Evolutionary conservation across 23 tunicate species (phyloP), one percentile per base, ranked within the genome.

Genomic region (Corella eumyota): DNA sequence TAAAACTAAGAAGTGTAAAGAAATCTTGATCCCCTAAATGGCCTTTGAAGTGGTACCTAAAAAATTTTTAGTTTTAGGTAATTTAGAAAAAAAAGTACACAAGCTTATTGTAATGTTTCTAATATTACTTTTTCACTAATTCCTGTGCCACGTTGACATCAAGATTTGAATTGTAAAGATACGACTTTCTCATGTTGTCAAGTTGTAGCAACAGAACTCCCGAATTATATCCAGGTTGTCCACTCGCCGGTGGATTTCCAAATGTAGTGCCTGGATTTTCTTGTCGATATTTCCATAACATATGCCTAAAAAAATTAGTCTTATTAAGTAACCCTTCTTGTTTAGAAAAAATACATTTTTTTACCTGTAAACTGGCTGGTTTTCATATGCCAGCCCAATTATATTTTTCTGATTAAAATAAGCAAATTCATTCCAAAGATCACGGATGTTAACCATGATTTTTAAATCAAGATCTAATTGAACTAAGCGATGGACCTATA

Each of bases 11-110:
- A 17, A 86, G 37, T 25, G 86, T 86, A 64, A 52, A 86, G 64
- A 86, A 86, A 32, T 86, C 95, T 38, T 86, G 95, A 38, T 86
- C 95, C n/a, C 95, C 95, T 6, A 86, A 69, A 53, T 86, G 95
- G 0, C 95, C 95, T 53, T 71, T 77, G 74, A 86, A 86, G 23
- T 59, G 62, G 58, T 86, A 86, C 63, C 83, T 76, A 36, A 6
- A 28, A n/a, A 62, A 62, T 6, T 25, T 2, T 3, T 5, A 26
- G 17, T 33, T 45, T 19, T 2, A 60, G 23, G 3, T 60, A 17
- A 60, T 60, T n/a, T n/a, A n/a, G n/a, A n/a, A n/a, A n/a, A n/a
- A n/a, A 36, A 56, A 56, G 26, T 56, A 29, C 5, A 22, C 28
- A 29, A 32, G 33, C 1, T 19, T 60, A 30, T 1, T 17, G 34